Percentiles rank a stretch among this genome's conserved stretches.
Evolutionary conservation across 1,140 invertebrate species (phyloP).

Genomic region (Neodiprion pinetum): DNA sequence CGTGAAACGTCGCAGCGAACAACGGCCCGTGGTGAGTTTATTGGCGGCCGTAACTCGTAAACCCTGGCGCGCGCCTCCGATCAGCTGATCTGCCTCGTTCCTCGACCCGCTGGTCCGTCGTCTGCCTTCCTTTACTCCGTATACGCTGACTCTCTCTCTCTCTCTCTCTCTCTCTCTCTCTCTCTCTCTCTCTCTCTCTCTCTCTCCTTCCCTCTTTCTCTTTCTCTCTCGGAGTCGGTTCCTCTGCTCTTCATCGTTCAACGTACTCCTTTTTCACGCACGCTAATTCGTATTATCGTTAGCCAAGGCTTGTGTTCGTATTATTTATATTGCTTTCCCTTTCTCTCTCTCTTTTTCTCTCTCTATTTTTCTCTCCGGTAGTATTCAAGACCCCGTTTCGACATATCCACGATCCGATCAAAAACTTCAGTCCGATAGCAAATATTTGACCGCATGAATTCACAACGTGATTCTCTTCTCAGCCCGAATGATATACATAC

Average conservation of each 20-base stretch:
- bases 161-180: constrained; percentile 3
- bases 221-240: constrained; percentile 41
- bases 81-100: constrained; percentile 60
- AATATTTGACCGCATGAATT: no score
- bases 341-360: no score
- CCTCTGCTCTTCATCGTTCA: constrained; percentile 33
- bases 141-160: not conserved
- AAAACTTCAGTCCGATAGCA: no score
- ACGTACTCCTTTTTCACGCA: not conserved
- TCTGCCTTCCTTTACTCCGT: constrained; percentile 32
- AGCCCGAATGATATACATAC: no score
- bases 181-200: constrained; percentile 33
- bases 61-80: constrained; percentile 60
- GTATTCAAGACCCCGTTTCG: no score
- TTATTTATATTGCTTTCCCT: constrained; percentile 8
- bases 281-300: constrained; percentile 16
- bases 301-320: constrained; percentile 1
- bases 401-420: no score
- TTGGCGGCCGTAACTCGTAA: constrained; percentile 64
- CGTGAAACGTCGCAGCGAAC: constrained; percentile 50
- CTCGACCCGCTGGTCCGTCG: constrained; percentile 46
- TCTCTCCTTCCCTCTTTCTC: constrained; percentile 16
- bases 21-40: constrained; percentile 45
- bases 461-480: no score
- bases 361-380: no score